phyloP scores from a whole-genome alignment of 2,888 invertebrate genomes.

The Platycnemis pennipes region DNA sequence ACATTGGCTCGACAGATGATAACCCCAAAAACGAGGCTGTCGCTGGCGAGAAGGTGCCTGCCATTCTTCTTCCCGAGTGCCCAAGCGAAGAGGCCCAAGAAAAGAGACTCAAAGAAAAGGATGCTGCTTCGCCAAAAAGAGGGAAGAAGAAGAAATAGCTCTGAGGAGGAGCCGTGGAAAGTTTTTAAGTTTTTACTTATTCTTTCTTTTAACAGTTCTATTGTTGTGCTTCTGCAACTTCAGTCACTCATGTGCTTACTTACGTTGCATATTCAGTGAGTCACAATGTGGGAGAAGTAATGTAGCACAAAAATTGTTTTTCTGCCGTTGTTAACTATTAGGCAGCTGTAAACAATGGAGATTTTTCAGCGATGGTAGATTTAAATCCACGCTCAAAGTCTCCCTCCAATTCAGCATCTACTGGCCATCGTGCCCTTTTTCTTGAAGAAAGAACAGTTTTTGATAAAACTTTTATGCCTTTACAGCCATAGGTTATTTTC shows the following conservation, averaged over 20 bases:
- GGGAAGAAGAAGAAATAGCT: conserved; percentile 17
- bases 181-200: not conserved
- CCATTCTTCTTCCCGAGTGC: not conserved
- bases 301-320: not conserved
- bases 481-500: not conserved
- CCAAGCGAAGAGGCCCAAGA: not conserved
- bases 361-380: not conserved
- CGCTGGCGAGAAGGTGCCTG: not conserved
- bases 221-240: not conserved
- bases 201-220: not conserved
- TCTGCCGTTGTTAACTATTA: not conserved
- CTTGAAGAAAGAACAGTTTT: not conserved
- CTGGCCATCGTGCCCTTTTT: not conserved
- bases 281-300: too few relatives aligned
- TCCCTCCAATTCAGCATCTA: not conserved
- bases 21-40: not conserved
- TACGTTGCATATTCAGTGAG: too few relatives aligned
- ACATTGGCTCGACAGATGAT: not conserved
- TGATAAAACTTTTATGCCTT: not conserved
- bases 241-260: not conserved
- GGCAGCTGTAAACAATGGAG: not conserved
- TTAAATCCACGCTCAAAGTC: not conserved
- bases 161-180: not conserved
- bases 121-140: not conserved
- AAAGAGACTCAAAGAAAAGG: not conserved